Evolutionary conservation across 2,113 vertebrate species (phyloP), one percentile per base, ranked within the genome.

Genomic region (Harpagus bidentatus): DNA sequence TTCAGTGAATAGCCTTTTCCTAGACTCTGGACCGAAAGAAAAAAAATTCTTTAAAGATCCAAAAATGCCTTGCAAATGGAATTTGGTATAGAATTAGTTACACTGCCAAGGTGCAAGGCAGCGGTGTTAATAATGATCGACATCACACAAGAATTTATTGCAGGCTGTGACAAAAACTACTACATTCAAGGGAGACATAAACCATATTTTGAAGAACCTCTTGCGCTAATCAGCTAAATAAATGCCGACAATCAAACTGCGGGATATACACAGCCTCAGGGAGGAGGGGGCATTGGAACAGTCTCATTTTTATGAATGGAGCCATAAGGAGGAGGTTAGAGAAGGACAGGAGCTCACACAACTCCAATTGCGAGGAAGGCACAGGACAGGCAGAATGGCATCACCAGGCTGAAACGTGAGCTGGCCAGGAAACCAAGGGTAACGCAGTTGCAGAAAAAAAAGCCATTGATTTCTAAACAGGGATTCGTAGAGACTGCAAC

Each of bases 301-400:
- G 20, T 16, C 90, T 79, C 40, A 11, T 63, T 95, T 84, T 93
- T 95, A 80, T 87, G 83, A 95, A 96, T 94, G 70, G 23, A 95
- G 32, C 58, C 70, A 5, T 18, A 82, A 62, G 70, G 45, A 86
- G 47, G 71, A 73, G 66, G 55, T 55, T 77, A 73, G 77, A 29
- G 50, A 86, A 83, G 43, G 86, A 84, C 52, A 80, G 74, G 53
- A 76, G 45, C 58, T 74, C 4, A 4, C 47, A 40, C 69, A 61
- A 52, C 73, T 90, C 79, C 34, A 43, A 0, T 5, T 11, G 19
- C 0, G 0, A 73, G 72, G 72, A 83, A 69, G 7, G n/a, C 55
- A 71, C 58, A 59, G 59, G 55, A 42, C 22, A 56, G 53, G 48
- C 70, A 65, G 91, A 79, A 85, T 15, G 70, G 71, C 36, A 79